Evolutionary conservation across 1,140 invertebrate genomes (phyloP), one percentile per base, ranked within the genome.

Genomic region (Agrypnia vestita): DNA sequence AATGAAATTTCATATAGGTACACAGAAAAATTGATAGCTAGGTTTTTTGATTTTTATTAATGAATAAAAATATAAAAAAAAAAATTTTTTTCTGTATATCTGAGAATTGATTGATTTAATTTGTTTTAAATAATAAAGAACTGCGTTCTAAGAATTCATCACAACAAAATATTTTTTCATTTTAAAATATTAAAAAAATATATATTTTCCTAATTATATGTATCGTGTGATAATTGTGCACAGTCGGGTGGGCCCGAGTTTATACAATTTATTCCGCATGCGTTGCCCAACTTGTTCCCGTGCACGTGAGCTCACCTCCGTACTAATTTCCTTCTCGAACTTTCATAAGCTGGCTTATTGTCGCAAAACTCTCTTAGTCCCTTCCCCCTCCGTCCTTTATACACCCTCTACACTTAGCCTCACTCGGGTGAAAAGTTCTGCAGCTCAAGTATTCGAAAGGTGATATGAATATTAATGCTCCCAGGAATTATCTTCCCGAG

Each of bases 261-360:
- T 71, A 49, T 47, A 47, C 51, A 79, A 79, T 79, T 61, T 79
- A 79, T 79, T 79, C 69, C 9, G 8, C 49, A 53, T 47, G 67
- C 77, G 56, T 74, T 62, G 71, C 21, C 51, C 76, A 78, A 78
- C 49, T 78, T 72, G 79, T 67, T 62, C 43, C 61, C 12, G 47
- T 64, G 71, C 53, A 67, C 56, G 46, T 74, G 59, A 79, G 78
- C 76, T 82, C 69, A 75, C 73, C 72, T 74, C 76, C 67, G 64
- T 72, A 79, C 82, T 83, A 83, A 83, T 83, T 83, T 83, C 77
- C 79, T 81, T 73, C 78, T 76, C 80, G 74, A 79, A 81, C 76
- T 80, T 83, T 79, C 82, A 80, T 83, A 81, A 83, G 82, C 79
- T 72, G 82, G 82, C 82, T 83, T 83, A 83, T 83, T 83, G 82